Evolutionary conservation across 2,797 vertebrate species (phyloP).

Genomic region (Parambassis ranga): DNA sequence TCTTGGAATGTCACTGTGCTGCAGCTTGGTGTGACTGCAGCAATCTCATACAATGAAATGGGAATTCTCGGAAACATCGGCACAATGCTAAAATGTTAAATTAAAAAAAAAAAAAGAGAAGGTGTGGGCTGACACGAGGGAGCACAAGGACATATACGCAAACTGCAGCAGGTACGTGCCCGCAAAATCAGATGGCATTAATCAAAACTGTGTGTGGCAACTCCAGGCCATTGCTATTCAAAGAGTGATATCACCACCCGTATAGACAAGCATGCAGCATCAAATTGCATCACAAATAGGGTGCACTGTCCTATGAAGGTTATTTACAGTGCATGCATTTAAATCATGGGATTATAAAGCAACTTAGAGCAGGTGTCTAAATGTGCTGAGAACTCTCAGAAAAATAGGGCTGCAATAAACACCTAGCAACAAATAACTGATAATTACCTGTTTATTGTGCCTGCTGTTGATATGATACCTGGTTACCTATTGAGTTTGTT

Average conservation of each 20-base stretch:
- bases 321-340: neutral
- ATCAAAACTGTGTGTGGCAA: conserved; percentile 24
- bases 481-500: neutral
- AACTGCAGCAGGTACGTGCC: neutral
- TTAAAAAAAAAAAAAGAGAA: conserved; percentile 12
- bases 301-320: neutral
- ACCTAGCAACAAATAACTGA: neutral
- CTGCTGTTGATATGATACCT: neutral
- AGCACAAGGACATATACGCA: neutral
- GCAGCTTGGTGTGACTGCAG: conserved; percentile 22
- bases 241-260: neutral
- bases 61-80: neutral
- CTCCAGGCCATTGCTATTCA: conserved; percentile 11
- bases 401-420: neutral
- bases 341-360: conserved; percentile 2
- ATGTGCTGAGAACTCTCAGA: neutral
- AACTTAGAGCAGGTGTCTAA: neutral
- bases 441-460: neutral
- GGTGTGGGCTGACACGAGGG: neutral
- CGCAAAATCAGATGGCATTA: conserved; percentile 6
- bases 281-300: conserved; percentile 4
- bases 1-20: conserved; percentile 18
- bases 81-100: conserved; percentile 23
- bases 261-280: conserved; percentile 8
- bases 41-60: conserved; percentile 32